Conservation (phyloP, 2,888 invertebrate genomes). For the Ophion costatus region DNA sequence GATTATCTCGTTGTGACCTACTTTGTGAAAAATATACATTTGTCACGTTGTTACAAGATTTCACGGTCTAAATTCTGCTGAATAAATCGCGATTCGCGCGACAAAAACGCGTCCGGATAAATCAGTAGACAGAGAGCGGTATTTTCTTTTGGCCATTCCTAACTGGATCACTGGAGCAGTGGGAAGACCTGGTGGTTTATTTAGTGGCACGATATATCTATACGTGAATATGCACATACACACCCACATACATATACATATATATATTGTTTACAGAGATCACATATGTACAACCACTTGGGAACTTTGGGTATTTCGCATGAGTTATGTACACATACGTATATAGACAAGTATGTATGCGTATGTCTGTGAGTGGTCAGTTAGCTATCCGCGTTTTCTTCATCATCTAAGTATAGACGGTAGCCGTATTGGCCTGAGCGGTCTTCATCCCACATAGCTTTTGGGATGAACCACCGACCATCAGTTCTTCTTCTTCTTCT, state of each 20-base stretch:
- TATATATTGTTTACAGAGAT: not conserved
- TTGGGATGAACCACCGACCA: constrained; percentile 69
- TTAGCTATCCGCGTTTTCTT: constrained; percentile 74
- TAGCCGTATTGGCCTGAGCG: constrained; percentile 80
- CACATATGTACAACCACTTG: not conserved
- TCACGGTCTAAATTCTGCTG: too few species aligned
- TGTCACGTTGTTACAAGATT: too few species aligned
- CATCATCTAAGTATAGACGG: constrained; percentile 82
- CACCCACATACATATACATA: not conserved
- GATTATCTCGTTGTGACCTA: too few species aligned
- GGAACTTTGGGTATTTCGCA: constrained; percentile 12
- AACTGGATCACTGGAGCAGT: constrained; percentile 66
- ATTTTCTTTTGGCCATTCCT: constrained; percentile 18
- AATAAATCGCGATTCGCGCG: too few species aligned
- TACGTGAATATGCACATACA: too few species aligned
- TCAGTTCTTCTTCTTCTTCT: constrained; percentile 63
- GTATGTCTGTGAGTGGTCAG: constrained; percentile 75
- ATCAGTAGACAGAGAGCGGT: not conserved
- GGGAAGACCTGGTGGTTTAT: not conserved
- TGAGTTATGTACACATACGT: constrained; percentile 12
- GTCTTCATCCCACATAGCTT: constrained; percentile 59
- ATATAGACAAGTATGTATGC: not conserved
- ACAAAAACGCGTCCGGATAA: not conserved
- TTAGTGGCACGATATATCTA: not conserved
- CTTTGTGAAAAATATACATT: too few species aligned